Evolutionary conservation across 2,797 vertebrate species (phyloP), one percentile per base, ranked within the genome.

Genomic region (Pogoniulus pusillus): DNA sequence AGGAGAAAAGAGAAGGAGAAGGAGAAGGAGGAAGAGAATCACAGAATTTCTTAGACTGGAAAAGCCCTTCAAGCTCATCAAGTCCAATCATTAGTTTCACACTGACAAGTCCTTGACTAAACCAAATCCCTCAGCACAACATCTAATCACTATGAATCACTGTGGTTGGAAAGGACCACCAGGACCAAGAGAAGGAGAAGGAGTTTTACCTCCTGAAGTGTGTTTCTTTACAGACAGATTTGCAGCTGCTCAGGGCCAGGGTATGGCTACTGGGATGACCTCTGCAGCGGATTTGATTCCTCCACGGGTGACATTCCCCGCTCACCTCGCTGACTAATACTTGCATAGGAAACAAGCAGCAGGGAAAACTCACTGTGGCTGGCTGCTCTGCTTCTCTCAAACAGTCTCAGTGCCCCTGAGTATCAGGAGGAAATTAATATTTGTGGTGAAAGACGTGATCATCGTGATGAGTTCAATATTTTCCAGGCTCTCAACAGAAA

Each of bases 361-460:
- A 2, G 63, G 88, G 87, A 93, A 89, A 94, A 63, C 66, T 3
- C 0, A 0, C 65, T 1, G 4, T 12, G 20, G 45, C 49, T 79
- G 39, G 26, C 30, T 89, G 75, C 41, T 87, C 76, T 2, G 1
- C 60, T 55, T 69, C 78, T 79, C 65, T 87, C 4, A 1, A 86
- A 69, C 37, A 84, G 69, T 47, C 13, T 54, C 0, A 0, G n/a
- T 45, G 51, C 29, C 51, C 13, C 0, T n/a, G n/a, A n/a, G 23
- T 8, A 2, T 85, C 51, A 54, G 81, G 71, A 86, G 62, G 64
- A 93, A 93, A 93, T 78, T 79, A 81, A 53, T 90, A 90, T 91
- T 10, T 4, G 3, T 23, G n/a, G 34, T 37, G 29, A 87, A 91
- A 41, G 34, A 82, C 68, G 27, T 17, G 29, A 43, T 77, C 86